Evolutionary conservation across 2,888 invertebrate species (phyloP), one percentile per base, ranked within the genome.

Genomic region (Melikaiella ostensackeni): DNA sequence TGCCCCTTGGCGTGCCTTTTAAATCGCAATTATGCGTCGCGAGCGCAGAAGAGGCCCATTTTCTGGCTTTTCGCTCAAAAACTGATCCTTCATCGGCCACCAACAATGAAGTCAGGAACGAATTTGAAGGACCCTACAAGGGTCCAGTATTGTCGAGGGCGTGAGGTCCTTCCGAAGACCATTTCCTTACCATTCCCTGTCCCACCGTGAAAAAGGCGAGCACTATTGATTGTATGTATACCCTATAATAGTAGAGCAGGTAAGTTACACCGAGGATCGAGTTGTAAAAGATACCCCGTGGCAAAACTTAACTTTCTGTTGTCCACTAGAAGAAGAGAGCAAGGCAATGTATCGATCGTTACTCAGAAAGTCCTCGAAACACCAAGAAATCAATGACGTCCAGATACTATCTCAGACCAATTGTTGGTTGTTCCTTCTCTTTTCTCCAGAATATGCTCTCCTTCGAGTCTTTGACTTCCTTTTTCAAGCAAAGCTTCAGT

Each of bases 21-120:
- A 89, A 89, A 89, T 88, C 84, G 89, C 88, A 89, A 89, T 89
- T 89, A 89, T 89, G 83, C 85, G 70, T 70, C 70, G 70, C 70
- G 86, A 87, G 84, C 80, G 73, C 79, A 75, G 80, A 77, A 81
- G 75, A 80, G 38, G 75, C 79, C 77, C 80, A 83, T 85, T 86
- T 86, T 86, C 83, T 82, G 82, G 82, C 63, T 80, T 81, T 86
- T 85, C 84, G 84, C 84, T 85, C 85, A 86, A 84, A 86, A 86
- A 86, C 85, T 84, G 84, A 87, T 87, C 83, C 84, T 84, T 84
- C 83, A 83, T 70, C 75, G 80, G 78, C 74, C 74, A 80, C 66
- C 74, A 80, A 87, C 87, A 86, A 87, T 85, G 75, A 79, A n/a
- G 66, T 75, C 75, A 77, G 77, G 50, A 79, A 77, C 75, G 77